Base-by-base conservation (phyloP, 2,113 vertebrate genomes). In the Hippocampus comes region DNA sequence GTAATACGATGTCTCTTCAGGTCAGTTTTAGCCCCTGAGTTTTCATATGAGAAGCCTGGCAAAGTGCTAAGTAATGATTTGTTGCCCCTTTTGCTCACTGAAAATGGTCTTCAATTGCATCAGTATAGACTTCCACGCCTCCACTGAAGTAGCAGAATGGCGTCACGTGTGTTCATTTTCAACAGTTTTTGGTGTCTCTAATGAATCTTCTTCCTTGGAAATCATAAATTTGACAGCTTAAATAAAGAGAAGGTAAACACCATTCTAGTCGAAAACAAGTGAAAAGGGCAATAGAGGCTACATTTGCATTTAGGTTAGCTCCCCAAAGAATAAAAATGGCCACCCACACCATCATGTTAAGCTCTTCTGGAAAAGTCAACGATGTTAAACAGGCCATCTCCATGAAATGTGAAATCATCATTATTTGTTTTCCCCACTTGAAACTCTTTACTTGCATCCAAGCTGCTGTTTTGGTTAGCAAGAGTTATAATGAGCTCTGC, bases 91-190 rank as follows among this genome's bases (percentile, higher is more conserved):
- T 59, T 27, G 56, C 12, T 27, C 73, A 83, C 43, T 72, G 86
- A 84, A 67, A 81, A 73, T 9, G 65, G 79, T 53, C 73, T 61
- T 63, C 76, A 86, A 90, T 88, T 88, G 66, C 80, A 84, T 84
- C 69, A 84, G 80, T 71, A 82, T 84, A 80, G 82, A 86, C 81
- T 87, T 89, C 82, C 87, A 88, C 88, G 78, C 70, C 76, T 72
- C 30, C 82, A 84, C 85, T 83, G 77, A 80, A 41, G 7, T 20
- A 10, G 34, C 30, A 9, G 30, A 56, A 23, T 25, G 10, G 3
- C 46, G 34, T 34, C 73, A 75, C 11, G 27, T 1, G 11, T 25
- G 23, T 42, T 67, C 46, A 17, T 46, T 69, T 68, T 42, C 70
- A 5, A 49, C 23, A 61, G 6, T 42, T 51, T 51, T 46, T 38